Evolutionary conservation across 2,888 invertebrate species (phyloP).

Genomic region (Parnassius apollo): DNA sequence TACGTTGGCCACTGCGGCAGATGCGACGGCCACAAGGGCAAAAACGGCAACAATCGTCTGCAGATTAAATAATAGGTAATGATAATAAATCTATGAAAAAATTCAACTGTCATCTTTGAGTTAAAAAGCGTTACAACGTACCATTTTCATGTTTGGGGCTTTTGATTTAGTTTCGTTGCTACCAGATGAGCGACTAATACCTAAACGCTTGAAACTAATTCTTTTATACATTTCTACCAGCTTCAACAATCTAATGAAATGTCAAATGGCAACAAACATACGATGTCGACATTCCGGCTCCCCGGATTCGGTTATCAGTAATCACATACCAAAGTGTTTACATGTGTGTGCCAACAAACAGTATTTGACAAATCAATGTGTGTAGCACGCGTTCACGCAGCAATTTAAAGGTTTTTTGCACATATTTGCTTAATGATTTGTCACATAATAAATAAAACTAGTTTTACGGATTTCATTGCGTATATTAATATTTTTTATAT

Average conservation of each 20-base stretch:
- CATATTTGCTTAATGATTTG: too few species aligned
- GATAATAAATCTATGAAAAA: not conserved
- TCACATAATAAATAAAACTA: too few species aligned
- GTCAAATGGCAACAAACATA: too few species aligned
- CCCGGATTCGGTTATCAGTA: too few species aligned
- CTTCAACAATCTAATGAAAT: not conserved
- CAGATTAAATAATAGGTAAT: constrained; percentile 23
- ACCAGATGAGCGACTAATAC: constrained; percentile 68
- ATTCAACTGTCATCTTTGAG: constrained; percentile 2
- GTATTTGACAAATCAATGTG: too few species aligned
- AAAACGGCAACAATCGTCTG: constrained; percentile 53
- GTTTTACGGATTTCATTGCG: too few species aligned
- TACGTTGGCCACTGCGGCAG: constrained; percentile 44
- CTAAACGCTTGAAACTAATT: constrained; percentile 27
- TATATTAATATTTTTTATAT: too few species aligned
- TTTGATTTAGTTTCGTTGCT: constrained; percentile 53
- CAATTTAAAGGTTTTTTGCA: too few species aligned
- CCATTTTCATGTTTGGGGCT: constrained; percentile 68
- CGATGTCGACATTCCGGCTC: too few species aligned
- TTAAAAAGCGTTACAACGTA: constrained; percentile 41
- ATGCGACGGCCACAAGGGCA: constrained; percentile 56
- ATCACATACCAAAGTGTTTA: too few species aligned
- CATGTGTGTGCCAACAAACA: too few species aligned
- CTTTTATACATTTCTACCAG: not conserved
- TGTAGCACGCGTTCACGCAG: too few species aligned